Conservation (phyloP, 2,797 vertebrate genomes). For the Novumbra hubbsi region DNA sequence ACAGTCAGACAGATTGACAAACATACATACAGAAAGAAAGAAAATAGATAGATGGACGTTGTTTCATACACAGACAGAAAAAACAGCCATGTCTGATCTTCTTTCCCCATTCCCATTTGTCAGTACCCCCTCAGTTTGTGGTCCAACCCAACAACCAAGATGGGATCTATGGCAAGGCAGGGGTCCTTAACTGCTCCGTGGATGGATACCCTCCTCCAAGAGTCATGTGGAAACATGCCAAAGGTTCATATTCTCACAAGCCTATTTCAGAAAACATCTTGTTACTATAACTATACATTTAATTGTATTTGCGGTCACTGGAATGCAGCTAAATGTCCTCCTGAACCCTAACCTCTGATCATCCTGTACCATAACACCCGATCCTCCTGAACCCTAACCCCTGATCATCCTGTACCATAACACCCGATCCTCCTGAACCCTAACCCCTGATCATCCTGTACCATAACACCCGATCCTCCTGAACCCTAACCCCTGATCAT, state of each 20-base stretch:
- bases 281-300: not conserved
- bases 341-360: not conserved
- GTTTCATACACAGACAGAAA: too few species aligned
- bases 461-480: too few species aligned
- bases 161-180: slow-evolving; percentile 95
- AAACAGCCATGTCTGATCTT: not conserved
- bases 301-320: not conserved
- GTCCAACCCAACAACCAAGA: slow-evolving; percentile 99
- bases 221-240: slow-evolving; percentile 98
- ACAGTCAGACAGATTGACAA: not conserved
- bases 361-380: too few species aligned
- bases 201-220: slow-evolving; percentile 97
- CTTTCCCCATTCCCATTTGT: not conserved
- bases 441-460: too few species aligned
- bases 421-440: not conserved
- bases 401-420: too few species aligned
- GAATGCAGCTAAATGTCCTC: not conserved
- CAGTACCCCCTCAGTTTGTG: slow-evolving; percentile 95
- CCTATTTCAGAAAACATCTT: not conserved
- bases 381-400: slow-evolving; percentile 1
- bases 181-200: slow-evolving; percentile 95
- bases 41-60: too few species aligned
- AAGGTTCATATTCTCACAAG: slow-evolving; percentile 69
- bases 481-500: not conserved
- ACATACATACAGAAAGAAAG: too few species aligned